Evolutionary conservation across 2,888 invertebrate species (phyloP).

Genomic region (Mantis religiosa): DNA sequence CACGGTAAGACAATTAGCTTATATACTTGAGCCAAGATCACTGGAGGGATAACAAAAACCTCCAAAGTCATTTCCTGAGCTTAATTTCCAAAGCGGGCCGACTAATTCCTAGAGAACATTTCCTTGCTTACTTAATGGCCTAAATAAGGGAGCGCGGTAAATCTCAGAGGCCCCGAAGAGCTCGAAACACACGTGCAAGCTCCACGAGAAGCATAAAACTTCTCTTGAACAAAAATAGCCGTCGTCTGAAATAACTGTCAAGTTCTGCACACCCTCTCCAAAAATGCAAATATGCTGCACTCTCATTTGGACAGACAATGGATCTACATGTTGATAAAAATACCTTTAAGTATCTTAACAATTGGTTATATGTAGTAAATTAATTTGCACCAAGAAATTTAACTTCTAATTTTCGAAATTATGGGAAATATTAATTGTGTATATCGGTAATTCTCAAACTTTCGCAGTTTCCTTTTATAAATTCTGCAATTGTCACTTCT

Average conservation of each 20-base stretch:
- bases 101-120: not conserved
- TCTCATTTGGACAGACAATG: not conserved
- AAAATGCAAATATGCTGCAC: not conserved
- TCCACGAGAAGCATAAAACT: not conserved
- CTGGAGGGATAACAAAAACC: not conserved
- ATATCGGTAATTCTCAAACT: too few relatives aligned
- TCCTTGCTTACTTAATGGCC: not conserved
- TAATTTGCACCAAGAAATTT: too few relatives aligned
- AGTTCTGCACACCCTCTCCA: not conserved
- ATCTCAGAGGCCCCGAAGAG: not conserved
- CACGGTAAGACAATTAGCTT: too few relatives aligned
- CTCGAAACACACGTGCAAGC: not conserved
- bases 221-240: not conserved
- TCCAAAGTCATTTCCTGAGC: not conserved
- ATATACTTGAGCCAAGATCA: too few relatives aligned
- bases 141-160: not conserved
- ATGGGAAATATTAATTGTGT: too few relatives aligned
- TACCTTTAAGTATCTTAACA: too few relatives aligned
- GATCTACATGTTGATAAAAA: too few relatives aligned
- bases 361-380: too few relatives aligned
- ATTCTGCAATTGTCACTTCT: too few relatives aligned
- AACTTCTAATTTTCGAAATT: too few relatives aligned
- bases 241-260: not conserved
- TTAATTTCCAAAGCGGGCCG: not conserved
- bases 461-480: too few relatives aligned